Conservation (phyloP, 2,113 vertebrate genomes). For the Poecilia latipinna region DNA sequence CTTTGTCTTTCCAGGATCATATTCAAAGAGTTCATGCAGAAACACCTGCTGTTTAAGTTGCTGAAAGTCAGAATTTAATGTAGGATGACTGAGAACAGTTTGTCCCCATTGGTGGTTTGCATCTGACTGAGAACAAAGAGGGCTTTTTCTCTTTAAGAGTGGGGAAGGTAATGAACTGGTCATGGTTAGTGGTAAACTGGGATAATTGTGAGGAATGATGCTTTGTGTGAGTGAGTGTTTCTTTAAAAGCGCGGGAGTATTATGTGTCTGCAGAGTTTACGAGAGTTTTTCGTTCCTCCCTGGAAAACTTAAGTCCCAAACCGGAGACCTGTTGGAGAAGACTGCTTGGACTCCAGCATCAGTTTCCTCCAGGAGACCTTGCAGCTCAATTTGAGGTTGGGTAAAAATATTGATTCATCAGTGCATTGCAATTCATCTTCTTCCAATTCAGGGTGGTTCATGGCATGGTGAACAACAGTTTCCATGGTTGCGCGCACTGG, state of each 20-base stretch:
- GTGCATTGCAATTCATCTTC: no score
- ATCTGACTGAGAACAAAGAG: background rate
- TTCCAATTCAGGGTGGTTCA: no score
- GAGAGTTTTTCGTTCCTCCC: constrained; percentile 23
- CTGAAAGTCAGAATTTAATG: no score
- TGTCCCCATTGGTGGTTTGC: background rate
- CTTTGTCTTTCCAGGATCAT: constrained; percentile 76
- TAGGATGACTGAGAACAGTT: no score
- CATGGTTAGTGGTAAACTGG: no score
- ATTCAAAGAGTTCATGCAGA: constrained; percentile 94
- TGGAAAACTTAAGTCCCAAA: constrained; percentile 29
- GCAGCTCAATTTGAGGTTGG: constrained; percentile 11
- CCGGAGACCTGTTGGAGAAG: constrained; percentile 30
- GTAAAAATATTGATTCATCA: no score
- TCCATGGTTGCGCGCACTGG: no score
- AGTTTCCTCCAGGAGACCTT: constrained; percentile 27
- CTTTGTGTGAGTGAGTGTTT: background rate
- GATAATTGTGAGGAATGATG: background rate
- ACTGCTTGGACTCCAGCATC: constrained; percentile 44
- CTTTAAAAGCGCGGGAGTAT: constrained; percentile 5
- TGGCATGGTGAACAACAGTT: no score
- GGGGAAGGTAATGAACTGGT: no score
- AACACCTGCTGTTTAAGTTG: constrained; percentile 60
- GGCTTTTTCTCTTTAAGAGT: no score
- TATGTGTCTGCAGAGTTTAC: constrained; percentile 24